Evolutionary conservation across 2,888 invertebrate genomes (phyloP).

Genomic region (Tenthredo amoena): DNA sequence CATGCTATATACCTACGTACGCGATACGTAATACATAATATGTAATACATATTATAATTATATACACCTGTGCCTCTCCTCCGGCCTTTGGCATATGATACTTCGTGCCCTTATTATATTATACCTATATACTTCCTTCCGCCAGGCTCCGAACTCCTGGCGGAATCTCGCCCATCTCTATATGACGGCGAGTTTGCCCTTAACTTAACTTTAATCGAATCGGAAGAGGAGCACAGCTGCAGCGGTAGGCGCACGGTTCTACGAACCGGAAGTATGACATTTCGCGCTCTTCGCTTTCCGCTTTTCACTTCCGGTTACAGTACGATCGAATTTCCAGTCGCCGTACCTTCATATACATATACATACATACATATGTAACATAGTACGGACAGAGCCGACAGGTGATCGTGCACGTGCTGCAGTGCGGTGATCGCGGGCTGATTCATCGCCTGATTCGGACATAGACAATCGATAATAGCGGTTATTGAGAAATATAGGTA

Average conservation of each 20-base stretch:
- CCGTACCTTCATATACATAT: no score
- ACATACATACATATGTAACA: no score
- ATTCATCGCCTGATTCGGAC: constrained; percentile 3
- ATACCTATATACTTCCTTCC: neutral
- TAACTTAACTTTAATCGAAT: neutral
- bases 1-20: neutral
- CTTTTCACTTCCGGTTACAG: neutral
- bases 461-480: neutral
- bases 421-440: neutral
- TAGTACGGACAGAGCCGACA: neutral
- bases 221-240: neutral
- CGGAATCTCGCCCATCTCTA: neutral
- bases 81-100: neutral
- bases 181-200: neutral
- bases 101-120: neutral
- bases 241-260: neutral
- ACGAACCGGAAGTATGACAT: constrained; percentile 28
- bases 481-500: neutral
- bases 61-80: neutral
- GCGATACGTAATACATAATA: neutral
- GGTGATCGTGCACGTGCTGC: neutral
- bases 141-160: neutral
- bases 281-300: constrained; percentile 21
- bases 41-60: neutral
- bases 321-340: constrained; percentile 22